Conservation (phyloP, 2,797 vertebrate genomes). For the Moxostoma hubbsi region DNA sequence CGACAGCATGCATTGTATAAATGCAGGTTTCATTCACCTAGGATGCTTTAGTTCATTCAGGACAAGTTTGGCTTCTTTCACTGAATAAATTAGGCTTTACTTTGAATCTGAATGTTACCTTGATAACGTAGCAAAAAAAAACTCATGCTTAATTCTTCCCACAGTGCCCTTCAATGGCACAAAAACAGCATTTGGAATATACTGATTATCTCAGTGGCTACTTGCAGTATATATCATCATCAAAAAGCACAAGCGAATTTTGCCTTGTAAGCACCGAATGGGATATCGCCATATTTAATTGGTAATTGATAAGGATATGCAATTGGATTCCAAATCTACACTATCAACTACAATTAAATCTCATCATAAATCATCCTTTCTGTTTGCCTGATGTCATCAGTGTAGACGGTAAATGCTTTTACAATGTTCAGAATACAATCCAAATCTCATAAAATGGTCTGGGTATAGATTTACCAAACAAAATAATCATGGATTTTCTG, state of each 20-base stretch:
- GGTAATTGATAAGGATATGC: not conserved
- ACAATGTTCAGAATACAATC: constrained; percentile 61
- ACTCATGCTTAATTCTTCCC: no score
- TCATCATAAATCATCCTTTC: constrained; percentile 53
- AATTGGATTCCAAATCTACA: constrained; percentile 6
- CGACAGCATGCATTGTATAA: no score
- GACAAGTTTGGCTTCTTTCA: no score
- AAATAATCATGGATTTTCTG: constrained; percentile 69
- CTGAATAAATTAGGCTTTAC: no score
- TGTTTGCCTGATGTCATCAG: constrained; percentile 56
- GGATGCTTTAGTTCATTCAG: no score
- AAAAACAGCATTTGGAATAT: not conserved
- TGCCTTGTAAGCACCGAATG: constrained; percentile 8
- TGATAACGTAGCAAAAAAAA: no score
- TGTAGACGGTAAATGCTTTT: constrained; percentile 66
- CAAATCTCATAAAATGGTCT: constrained; percentile 65
- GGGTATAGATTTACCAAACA: constrained; percentile 55
- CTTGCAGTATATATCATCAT: not conserved
- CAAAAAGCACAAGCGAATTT: constrained; percentile 12
- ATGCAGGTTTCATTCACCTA: no score
- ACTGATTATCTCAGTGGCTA: not conserved
- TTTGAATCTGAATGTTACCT: no score
- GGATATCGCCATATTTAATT: constrained; percentile 6
- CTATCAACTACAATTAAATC: constrained; percentile 48
- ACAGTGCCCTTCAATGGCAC: not conserved